Evolutionary conservation across 2,797 vertebrate species (phyloP), one percentile per base, ranked within the genome.

Genomic region (Sphenodon punctatus): DNA sequence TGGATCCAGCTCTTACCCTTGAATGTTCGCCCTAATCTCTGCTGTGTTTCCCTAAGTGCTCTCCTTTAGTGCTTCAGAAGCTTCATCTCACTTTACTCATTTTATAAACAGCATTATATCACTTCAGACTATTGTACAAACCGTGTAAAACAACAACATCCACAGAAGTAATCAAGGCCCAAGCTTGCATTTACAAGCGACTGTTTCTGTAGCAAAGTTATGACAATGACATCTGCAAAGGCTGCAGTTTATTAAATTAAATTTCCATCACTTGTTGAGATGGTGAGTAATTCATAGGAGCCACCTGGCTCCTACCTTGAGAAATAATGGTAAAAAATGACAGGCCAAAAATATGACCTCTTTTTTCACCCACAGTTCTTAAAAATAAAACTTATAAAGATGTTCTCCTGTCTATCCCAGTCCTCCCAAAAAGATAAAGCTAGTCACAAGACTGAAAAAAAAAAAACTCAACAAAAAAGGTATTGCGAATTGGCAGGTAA

Each of bases 401-500:
- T 51, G 51, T 32, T 49, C 11, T n/a, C 45, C 34, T n/a, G 68
- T 84, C 85, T 76, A 8, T 5, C 16, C 49, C 20, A 61, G 46
- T 51, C 68, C 70, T 72, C 19, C 63, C 30, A 39, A 22, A 68
- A 72, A 86, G 85, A 75, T 64, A 27, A 82, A 80, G 56, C 68
- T 72, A 75, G 39, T 64, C 77, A 41, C 43, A 42, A 48, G 61
- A 34, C 1, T 78, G 49, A 78, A 84, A 87, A 58, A 55, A 0
- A 0, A 25, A 14, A 55, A 53, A 67, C 25, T 82, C 79, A 87
- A 58, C 55, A 0, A 0, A 25, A 14, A 55, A 53, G 67, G 25
- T 82, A 79, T 73, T 80, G 85, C 45, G 59, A 90, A 68, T 70
- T 86, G 82, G 76, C 67, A 87, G 75, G 73, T 51, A 78, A 89